Conservation (phyloP, 2,888 invertebrate genomes). For the Lepidocyrtinus sp. region DNA sequence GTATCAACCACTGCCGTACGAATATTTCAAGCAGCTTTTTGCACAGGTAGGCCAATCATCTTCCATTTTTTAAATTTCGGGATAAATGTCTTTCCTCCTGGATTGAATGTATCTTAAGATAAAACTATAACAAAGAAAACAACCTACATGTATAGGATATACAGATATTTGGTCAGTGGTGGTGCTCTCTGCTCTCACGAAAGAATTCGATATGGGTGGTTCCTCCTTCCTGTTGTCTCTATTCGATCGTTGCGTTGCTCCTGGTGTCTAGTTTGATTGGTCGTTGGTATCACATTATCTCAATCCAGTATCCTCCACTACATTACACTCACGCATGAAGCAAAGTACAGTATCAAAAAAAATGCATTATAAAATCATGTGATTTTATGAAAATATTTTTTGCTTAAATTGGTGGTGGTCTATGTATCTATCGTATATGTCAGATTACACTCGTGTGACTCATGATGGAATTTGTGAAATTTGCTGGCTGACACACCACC, state of each 20-base stretch:
- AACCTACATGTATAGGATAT: constrained; percentile 58
- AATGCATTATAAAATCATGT: constrained; percentile 20
- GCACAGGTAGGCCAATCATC: constrained; percentile 81
- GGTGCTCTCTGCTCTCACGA: constrained; percentile 32
- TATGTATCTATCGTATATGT: not conserved
- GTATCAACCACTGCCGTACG: constrained; percentile 95
- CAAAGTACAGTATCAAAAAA: constrained; percentile 17
- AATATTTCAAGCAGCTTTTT: constrained; percentile 99
- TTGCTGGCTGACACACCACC: not conserved
- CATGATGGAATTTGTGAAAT: not conserved
- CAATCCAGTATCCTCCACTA: not conserved
- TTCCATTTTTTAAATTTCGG: not conserved
- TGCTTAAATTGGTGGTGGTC: not conserved
- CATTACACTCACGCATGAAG: not conserved
- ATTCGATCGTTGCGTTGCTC: constrained; percentile 37
- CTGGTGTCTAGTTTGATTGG: constrained; percentile 41
- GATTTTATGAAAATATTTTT: constrained; percentile 1
- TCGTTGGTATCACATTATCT: constrained; percentile 26
- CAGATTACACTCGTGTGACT: not conserved
- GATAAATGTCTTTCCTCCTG: constrained; percentile 24
- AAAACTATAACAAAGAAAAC: constrained; percentile 57
- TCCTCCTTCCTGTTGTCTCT: constrained; percentile 33
- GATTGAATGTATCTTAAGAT: constrained; percentile 43
- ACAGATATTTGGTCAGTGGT: constrained; percentile 36
- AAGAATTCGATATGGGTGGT: constrained; percentile 33